Percentiles rank a stretch among this genome's conserved stretches.
Evolutionary conservation across 2,113 vertebrate species (phyloP).

Genomic region (Mastomys natalensis): DNA sequence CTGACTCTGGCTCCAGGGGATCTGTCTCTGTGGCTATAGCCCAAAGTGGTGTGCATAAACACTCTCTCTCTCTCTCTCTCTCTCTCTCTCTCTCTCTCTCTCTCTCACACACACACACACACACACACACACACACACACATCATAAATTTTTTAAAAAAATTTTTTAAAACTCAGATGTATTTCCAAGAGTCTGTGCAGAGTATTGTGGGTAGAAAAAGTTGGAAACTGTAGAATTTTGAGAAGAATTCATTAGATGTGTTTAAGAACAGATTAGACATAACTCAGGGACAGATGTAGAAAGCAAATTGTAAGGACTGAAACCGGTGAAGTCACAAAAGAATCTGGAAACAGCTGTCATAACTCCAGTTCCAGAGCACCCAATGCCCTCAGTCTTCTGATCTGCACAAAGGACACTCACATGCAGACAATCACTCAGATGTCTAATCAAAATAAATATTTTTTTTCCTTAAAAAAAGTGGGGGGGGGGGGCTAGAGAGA

Average conservation of each 20-base stretch:
- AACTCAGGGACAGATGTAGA: neutral
- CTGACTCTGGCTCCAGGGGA: too few species aligned
- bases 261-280: constrained; percentile 42
- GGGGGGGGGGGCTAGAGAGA: neutral
- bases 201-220: neutral
- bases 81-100: too few species aligned
- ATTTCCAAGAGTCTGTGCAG: constrained; percentile 12
- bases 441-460: too few species aligned
- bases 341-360: neutral
- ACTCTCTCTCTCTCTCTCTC: too few species aligned
- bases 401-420: neutral
- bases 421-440: neutral
- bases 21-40: neutral
- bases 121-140: neutral
- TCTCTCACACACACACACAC: too few species aligned
- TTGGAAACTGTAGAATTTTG: constrained; percentile 26
- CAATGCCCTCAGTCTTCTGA: neutral
- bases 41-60: neutral
- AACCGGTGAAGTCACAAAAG: neutral
- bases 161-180: neutral
- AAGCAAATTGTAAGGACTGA: neutral
- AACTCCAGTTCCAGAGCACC: neutral
- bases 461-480: too few species aligned
- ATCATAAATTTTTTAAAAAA: neutral
- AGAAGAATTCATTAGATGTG: neutral